Evolutionary conservation across 2,797 vertebrate genomes (phyloP).

Genomic region (Falco biarmicus): DNA sequence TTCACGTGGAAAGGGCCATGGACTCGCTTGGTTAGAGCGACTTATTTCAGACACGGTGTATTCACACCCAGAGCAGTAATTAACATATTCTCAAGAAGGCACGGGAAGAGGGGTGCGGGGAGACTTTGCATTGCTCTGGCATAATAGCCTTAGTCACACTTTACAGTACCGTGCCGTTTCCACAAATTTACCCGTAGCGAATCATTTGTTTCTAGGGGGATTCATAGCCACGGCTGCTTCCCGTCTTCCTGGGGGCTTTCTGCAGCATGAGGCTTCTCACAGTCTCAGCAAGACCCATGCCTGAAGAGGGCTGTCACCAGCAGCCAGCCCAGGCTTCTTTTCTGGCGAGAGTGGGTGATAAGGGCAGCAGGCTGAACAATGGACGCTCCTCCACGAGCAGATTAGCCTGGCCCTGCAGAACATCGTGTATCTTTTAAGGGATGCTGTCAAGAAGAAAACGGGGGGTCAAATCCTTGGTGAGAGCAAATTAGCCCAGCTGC

Average conservation of each 20-base stretch:
- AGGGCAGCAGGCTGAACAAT: background rate
- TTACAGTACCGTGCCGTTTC: background rate
- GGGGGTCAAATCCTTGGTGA: conserved; percentile 8
- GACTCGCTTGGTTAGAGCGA: background rate
- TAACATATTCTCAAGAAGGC: background rate
- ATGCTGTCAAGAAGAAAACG: conserved; percentile 17
- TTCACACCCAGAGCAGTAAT: background rate
- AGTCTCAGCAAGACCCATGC: background rate
- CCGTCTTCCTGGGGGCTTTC: background rate
- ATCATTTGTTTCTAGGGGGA: conserved; percentile 52
- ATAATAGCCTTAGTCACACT: conserved; percentile 46
- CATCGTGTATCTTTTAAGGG: conserved; percentile 28
- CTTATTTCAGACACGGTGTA: background rate
- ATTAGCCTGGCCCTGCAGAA: conserved; percentile 36
- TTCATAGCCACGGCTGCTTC: conserved; percentile 16
- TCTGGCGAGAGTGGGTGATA: background rate
- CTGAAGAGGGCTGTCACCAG: conserved; percentile 22
- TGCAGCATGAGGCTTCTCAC: background rate
- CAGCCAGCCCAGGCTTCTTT: background rate
- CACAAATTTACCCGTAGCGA: background rate
- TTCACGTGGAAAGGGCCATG: background rate
- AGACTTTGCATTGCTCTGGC: background rate
- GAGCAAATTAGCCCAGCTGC: background rate
- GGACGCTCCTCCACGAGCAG: conserved; percentile 12
- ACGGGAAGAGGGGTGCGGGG: background rate